Evolutionary conservation across 2,113 vertebrate species (phyloP).

Genomic region (Muscicapa adusta): DNA sequence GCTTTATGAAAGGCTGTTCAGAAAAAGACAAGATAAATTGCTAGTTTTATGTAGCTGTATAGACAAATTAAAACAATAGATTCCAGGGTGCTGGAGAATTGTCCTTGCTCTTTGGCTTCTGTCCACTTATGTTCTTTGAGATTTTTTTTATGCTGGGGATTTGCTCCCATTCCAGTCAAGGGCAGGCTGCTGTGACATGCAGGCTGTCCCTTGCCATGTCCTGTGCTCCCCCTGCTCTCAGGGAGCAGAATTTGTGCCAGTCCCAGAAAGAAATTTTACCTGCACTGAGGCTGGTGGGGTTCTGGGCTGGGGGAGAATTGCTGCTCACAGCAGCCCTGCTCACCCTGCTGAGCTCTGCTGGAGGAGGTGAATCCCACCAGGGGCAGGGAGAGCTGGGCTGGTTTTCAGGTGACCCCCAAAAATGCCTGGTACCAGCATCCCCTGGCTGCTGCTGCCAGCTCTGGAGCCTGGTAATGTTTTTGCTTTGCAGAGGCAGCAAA

Average conservation of each 20-base stretch:
- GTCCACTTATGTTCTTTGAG: background rate
- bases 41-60: background rate
- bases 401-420: background rate
- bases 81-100: background rate
- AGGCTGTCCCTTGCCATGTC: background rate
- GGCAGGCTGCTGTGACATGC: background rate
- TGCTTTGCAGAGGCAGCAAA: background rate
- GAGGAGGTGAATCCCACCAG: accelerated
- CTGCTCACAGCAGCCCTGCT: background rate
- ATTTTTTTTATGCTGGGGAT: background rate
- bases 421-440: too few relatives aligned
- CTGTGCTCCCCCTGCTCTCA: background rate
- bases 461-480: background rate
- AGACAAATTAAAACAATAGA: conserved; percentile 3
- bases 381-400: background rate
- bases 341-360: background rate
- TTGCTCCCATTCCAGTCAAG: background rate
- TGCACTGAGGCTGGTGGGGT: accelerated
- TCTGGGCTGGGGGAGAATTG: background rate
- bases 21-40: background rate
- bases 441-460: background rate
- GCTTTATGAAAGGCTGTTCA: background rate
- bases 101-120: conserved; percentile 10
- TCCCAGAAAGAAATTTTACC: background rate
- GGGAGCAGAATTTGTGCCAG: background rate